phyloP scores from a whole-genome alignment of 2,888 invertebrate species.

The Griposia aprilina region DNA sequence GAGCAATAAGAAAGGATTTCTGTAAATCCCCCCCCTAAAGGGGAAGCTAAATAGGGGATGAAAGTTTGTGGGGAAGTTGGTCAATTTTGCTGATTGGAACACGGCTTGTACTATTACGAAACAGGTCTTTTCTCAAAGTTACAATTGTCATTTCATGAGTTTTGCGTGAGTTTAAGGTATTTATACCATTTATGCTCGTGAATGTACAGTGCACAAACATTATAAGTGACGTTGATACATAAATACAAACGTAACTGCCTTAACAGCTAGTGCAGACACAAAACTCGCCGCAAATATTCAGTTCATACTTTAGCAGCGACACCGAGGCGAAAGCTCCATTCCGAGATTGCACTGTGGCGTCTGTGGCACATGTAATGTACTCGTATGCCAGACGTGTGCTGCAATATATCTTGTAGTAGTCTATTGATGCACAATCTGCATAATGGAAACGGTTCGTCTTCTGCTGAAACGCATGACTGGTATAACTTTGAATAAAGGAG shows the following conservation, averaged over 20 bases:
- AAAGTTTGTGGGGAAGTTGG: too few relatives aligned
- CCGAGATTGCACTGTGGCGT: slow-evolving; percentile 38
- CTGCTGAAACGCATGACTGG: background rate
- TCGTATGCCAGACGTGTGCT: slow-evolving; percentile 2
- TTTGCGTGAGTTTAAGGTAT: too few relatives aligned
- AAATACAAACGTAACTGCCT: background rate
- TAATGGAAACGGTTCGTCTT: slow-evolving; percentile 23
- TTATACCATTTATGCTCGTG: too few relatives aligned
- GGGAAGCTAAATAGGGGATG: too few relatives aligned
- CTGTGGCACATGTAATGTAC: slow-evolving; percentile 36
- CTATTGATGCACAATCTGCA: slow-evolving; percentile 43
- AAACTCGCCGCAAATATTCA: slow-evolving; percentile 36
- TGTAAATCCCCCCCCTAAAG: too few relatives aligned
- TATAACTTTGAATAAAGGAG: background rate
- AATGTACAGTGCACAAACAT: background rate
- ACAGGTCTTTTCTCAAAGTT: too few relatives aligned
- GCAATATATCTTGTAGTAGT: slow-evolving; percentile 31
- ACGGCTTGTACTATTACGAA: too few relatives aligned
- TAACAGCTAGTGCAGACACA: background rate
- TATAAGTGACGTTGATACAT: background rate
- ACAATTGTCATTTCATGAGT: too few relatives aligned
- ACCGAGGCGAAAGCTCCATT: slow-evolving; percentile 36
- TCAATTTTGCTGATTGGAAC: too few relatives aligned
- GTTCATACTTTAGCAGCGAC: slow-evolving; percentile 33
- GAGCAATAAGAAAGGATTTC: too few relatives aligned